Evolutionary conservation across 2,888 invertebrate genomes (phyloP).

Genomic region (Plebejus anna): DNA sequence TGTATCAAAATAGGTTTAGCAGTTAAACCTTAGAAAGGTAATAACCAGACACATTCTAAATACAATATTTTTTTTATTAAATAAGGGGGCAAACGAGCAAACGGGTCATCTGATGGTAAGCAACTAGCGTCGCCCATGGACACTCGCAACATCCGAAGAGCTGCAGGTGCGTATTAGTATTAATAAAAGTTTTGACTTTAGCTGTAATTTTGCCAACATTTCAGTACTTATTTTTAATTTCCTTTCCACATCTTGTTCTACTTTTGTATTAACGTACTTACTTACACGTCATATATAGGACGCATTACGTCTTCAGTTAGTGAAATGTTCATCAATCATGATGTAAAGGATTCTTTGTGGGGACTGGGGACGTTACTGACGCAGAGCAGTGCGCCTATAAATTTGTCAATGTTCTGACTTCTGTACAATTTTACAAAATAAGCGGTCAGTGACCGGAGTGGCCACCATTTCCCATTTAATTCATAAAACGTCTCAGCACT

Average conservation of each 20-base stretch:
- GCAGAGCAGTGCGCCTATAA: constrained; percentile 48
- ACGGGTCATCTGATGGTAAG: no score
- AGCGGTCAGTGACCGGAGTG: constrained; percentile 49
- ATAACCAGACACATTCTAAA: background rate
- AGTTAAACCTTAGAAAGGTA: no score
- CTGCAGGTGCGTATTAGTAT: background rate
- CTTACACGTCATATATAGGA: background rate
- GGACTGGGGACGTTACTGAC: constrained; percentile 31
- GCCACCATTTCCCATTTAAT: constrained; percentile 39
- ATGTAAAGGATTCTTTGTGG: constrained; percentile 21
- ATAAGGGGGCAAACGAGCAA: no score
- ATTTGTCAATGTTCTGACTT: constrained; percentile 56
- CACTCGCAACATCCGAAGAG: no score
- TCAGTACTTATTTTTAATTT: no score
- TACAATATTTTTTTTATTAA: background rate
- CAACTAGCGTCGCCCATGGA: no score
- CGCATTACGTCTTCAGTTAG: background rate
- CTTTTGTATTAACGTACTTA: background rate
- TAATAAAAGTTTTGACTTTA: background rate
- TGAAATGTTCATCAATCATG: background rate
- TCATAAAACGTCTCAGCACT: constrained; percentile 34
- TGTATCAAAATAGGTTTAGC: no score
- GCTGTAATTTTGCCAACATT: background rate
- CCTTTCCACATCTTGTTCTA: background rate
- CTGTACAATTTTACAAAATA: constrained; percentile 42